Conservation (phyloP, 2,797 vertebrate genomes). For the Naso thynnoides region DNA sequence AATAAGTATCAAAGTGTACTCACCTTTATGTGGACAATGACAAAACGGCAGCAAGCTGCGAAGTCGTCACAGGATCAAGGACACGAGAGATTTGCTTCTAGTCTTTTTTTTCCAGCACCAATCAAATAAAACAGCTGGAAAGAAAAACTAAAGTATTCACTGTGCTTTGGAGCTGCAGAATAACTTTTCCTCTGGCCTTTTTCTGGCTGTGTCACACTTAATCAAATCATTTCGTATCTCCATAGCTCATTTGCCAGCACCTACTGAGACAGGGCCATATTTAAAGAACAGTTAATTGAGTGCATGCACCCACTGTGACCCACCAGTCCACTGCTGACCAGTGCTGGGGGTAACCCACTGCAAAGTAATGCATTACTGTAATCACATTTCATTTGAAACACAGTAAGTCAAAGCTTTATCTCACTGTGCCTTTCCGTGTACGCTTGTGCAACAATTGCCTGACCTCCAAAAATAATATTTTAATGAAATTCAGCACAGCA, state of each 20-base stretch:
- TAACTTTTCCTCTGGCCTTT: constrained; percentile 31
- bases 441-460: too few species aligned
- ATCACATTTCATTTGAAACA: too few species aligned
- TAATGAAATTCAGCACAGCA: too few species aligned
- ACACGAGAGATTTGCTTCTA: constrained; percentile 33
- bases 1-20: constrained; percentile 2
- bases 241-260: constrained; percentile 62
- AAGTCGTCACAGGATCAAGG: constrained; percentile 35
- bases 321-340: constrained; percentile 21
- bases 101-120: constrained; percentile 4
- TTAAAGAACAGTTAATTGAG: constrained; percentile 70
- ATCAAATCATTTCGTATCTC: constrained; percentile 60
- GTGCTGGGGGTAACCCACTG: too few species aligned
- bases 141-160: constrained; percentile 8
- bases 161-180: constrained; percentile 15
- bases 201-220: constrained; percentile 46
- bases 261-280: constrained; percentile 34
- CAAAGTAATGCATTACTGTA: too few species aligned
- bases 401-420: too few species aligned
- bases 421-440: too few species aligned
- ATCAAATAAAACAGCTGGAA: constrained; percentile 24
- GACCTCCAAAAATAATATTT: too few species aligned
- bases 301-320: constrained; percentile 48
- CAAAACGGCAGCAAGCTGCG: constrained; percentile 1
- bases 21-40: constrained; percentile 8